Evolutionary conservation across 2,797 vertebrate genomes (phyloP), one percentile per base, ranked within the genome.

Genomic region (Enteromius mattozi): DNA sequence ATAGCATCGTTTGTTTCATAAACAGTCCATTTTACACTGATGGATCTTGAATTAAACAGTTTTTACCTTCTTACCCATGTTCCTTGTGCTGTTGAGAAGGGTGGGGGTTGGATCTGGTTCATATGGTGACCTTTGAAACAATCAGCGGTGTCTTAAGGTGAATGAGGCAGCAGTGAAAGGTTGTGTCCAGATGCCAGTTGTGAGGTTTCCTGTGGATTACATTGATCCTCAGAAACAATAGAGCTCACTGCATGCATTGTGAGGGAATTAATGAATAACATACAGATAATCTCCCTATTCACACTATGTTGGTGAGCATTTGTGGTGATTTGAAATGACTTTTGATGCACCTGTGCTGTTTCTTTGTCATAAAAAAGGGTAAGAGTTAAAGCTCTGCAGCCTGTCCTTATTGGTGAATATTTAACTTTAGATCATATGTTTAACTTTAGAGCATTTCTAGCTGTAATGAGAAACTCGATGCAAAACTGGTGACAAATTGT

Each of bases 141-240:
- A 91, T 93, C 86, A 63, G 90, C 89, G 78, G 85, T 78, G 89
- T 72, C 85, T 87, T 63, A 59, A 78, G 88, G 84, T 89, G 76
- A 85, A 88, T 86, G 85, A 86, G 24, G 17, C 68, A 56, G 69
- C 17, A 82, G 40, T 89, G 82, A 80, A 88, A 90, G n/a, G 21
- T 76, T 30, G 30, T 66, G 59, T 69, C 82, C 84, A 83, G 82
- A 79, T 84, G 80, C 84, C 37, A 9, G 37, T 75, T 70, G 40
- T 49, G 78, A 66, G 81, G 82, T 80, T 71, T 85, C 91, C 89
- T 89, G 91, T 89, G 89, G 92, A 91, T 91, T 75, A 81, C 90
- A 94, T 93, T 91, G 93, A 94, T 94, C 89, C 86, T 76, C 78
- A 88, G 88, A 93, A 92, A 95, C 93, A 94, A 93, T 90, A 83